A percentile compares a stretch with the other conserved stretches of the same genome.
Evolutionary conservation across 2,113 vertebrate genomes (phyloP).

Genomic region (Telmatochromis bifrenatus): DNA sequence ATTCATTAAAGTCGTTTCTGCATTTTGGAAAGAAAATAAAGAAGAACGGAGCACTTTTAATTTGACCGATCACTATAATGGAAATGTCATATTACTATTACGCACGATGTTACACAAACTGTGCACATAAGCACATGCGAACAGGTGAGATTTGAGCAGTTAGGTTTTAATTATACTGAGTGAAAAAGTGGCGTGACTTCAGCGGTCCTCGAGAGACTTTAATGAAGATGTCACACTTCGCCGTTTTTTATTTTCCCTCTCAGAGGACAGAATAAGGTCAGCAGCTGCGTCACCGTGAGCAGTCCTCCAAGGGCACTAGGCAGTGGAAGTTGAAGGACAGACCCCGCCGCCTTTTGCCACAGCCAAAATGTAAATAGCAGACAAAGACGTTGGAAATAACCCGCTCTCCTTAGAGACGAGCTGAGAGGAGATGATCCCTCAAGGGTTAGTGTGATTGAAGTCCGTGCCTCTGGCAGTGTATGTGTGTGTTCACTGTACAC

Average conservation of each 20-base stretch:
- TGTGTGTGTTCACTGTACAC: neutral
- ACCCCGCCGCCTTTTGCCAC: neutral
- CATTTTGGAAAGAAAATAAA: neutral
- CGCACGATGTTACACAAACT: neutral
- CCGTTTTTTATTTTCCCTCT: neutral
- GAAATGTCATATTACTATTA: neutral
- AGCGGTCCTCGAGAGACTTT: neutral
- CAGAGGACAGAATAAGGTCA: slow-evolving; percentile 1
- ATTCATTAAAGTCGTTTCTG: neutral
- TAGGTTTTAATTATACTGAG: neutral
- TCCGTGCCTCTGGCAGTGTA: neutral
- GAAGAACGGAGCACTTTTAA: neutral
- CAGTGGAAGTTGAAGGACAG: slow-evolving; percentile 7
- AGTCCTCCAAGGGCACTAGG: slow-evolving; percentile 14
- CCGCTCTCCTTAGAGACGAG: neutral
- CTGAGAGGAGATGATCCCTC: slow-evolving; percentile 11
- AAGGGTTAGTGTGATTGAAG: neutral
- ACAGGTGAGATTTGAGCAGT: neutral
- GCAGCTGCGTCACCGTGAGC: neutral
- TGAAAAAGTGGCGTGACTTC: neutral
- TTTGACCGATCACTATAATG: neutral
- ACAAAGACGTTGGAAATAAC: slow-evolving; percentile 12
- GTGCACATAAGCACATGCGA: neutral
- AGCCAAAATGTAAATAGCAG: slow-evolving; percentile 3
- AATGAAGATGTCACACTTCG: neutral